phyloP scores from a whole-genome alignment of 2,888 invertebrate species.

The Leptopilina myrica region DNA sequence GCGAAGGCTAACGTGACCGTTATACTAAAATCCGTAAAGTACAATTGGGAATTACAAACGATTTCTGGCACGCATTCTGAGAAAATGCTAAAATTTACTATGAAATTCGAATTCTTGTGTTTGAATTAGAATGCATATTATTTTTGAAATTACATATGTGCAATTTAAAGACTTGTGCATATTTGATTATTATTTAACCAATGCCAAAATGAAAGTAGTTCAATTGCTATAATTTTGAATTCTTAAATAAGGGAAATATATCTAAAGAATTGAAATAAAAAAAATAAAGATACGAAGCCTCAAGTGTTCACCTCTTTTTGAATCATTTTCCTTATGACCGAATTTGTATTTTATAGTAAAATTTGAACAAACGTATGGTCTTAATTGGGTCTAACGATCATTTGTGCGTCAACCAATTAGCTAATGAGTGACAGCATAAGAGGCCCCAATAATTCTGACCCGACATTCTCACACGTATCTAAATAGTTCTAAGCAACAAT shows the following conservation, averaged over 20 bases:
- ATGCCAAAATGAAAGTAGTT: too few species aligned
- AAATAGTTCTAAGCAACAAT: conserved; percentile 26
- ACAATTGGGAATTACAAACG: conserved; percentile 20
- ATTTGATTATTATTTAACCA: too few species aligned
- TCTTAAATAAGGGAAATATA: background rate
- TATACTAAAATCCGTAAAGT: conserved; percentile 28
- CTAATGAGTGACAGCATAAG: conserved; percentile 35
- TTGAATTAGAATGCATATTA: too few species aligned
- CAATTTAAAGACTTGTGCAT: too few species aligned
- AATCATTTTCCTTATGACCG: background rate
- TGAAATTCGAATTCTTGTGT: background rate
- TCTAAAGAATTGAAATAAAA: too few species aligned
- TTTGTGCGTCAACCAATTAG: conserved; percentile 29
- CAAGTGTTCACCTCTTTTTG: background rate
- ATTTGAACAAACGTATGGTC: background rate
- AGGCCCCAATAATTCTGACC: conserved; percentile 36
- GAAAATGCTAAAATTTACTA: background rate
- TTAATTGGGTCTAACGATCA: conserved; percentile 24
- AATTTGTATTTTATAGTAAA: background rate
- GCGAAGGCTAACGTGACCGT: conserved; percentile 28
- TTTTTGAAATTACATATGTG: too few species aligned
- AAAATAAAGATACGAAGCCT: too few species aligned
- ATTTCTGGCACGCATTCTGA: background rate
- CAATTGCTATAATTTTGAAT: too few species aligned
- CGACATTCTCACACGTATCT: conserved; percentile 36